These are phyloP conservation scores for Condylostylus longicornis DNA, from an alignment of 1,140 invertebrate species.

Conservation along the genomic window DNA sequence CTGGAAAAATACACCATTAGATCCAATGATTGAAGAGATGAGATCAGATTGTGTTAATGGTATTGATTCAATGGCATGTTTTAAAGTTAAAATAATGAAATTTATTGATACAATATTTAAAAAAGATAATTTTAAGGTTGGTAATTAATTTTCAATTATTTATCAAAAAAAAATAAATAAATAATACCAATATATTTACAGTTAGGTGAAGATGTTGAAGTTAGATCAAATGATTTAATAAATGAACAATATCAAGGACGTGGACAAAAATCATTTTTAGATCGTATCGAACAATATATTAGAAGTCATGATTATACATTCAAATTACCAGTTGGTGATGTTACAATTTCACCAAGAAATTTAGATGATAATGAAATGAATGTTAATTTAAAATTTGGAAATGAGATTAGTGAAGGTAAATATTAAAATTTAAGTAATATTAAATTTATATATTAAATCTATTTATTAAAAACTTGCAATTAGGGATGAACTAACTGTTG, in stretches of 20 bases:
- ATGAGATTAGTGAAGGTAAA: conserved; percentile 36
- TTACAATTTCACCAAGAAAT: conserved; percentile 60
- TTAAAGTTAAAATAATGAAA: conserved; percentile 64
- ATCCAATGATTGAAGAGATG: conserved; percentile 55
- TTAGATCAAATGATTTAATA: conserved; percentile 55
- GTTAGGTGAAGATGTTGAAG: conserved; percentile 55
- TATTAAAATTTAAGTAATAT: too few species aligned
- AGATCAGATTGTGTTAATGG: conserved; percentile 51
- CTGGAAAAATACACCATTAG: conserved; percentile 52
- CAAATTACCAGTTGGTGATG: conserved; percentile 51
- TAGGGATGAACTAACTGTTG: too few species aligned
- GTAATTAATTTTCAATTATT: too few species aligned
- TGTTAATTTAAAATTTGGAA: conserved; percentile 54
- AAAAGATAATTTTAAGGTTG: conserved; percentile 60
- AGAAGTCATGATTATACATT: conserved; percentile 62
- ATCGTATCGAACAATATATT: conserved; percentile 52
- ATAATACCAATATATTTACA: too few species aligned
- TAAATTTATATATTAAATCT: too few species aligned
- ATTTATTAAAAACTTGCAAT: too few species aligned
- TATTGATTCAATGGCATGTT: conserved; percentile 61
- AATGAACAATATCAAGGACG: too few species aligned
- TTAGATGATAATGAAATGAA: conserved; percentile 55
- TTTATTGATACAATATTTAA: conserved; percentile 59
- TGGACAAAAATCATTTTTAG: conserved; percentile 35
- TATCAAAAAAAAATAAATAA: too few species aligned